Evolutionary conservation across 2,888 invertebrate genomes (phyloP).

Genomic region (Platypus cylindrus): DNA sequence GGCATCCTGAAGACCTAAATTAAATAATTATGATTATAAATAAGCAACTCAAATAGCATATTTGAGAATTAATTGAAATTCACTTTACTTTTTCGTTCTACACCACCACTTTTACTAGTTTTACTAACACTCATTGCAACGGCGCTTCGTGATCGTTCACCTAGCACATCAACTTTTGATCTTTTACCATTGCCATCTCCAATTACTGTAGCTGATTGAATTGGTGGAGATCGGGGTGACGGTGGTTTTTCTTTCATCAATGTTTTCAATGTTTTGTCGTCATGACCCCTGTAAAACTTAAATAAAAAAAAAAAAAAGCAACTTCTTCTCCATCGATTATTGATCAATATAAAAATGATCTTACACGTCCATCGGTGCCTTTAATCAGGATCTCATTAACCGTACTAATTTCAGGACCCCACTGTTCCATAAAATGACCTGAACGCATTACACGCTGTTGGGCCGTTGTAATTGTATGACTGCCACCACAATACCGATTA

Average conservation of each 20-base stretch:
- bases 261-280: slow-evolving; percentile 16
- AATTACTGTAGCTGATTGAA: slow-evolving; percentile 2
- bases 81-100: too few species aligned
- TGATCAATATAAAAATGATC: slow-evolving; percentile 2
- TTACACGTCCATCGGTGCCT: slow-evolving; percentile 29
- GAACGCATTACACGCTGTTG: slow-evolving; percentile 54
- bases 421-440: slow-evolving; percentile 53
- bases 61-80: too few species aligned
- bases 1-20: too few species aligned
- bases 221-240: too few species aligned
- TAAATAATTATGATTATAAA: too few species aligned
- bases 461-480: slow-evolving; percentile 59
- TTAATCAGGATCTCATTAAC: slow-evolving; percentile 32
- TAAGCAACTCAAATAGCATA: too few species aligned
- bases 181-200: slow-evolving; percentile 1
- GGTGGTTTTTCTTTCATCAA: slow-evolving; percentile 15
- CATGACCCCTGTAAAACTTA: slow-evolving; percentile 23
- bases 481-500: slow-evolving; percentile 68
- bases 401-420: slow-evolving; percentile 50
- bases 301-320: slow-evolving; percentile 8
- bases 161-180: not conserved
- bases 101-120: too few species aligned
- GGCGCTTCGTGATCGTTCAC: too few species aligned
- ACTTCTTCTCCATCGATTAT: not conserved
- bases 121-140: too few species aligned